Evolutionary conservation across 53 echinoderm and acorn worm species (phyloP).

Genomic region (Astropecten irregularis): DNA sequence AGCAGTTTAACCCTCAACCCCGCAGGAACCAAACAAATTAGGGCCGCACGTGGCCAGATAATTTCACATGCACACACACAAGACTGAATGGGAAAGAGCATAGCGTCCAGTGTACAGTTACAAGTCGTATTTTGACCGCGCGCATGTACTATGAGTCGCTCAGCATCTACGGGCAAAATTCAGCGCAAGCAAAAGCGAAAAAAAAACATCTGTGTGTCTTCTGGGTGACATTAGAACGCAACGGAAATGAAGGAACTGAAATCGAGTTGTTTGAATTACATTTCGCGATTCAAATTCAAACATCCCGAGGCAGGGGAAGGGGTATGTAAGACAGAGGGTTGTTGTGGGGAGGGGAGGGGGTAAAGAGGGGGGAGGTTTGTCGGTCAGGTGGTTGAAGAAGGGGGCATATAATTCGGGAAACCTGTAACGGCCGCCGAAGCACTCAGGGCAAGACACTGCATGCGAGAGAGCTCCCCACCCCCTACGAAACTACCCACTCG

Average conservation of each 20-base stretch:
- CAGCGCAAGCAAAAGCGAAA: constrained; percentile 46
- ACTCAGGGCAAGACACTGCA: not conserved
- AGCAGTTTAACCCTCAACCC: too few relatives aligned
- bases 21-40: too few relatives aligned
- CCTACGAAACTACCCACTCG: not conserved
- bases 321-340: too few relatives aligned
- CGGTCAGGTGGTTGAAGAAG: too few relatives aligned
- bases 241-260: constrained; percentile 40
- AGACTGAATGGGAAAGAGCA: too few relatives aligned
- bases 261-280: constrained; percentile 36
- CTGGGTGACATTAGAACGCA: constrained; percentile 25
- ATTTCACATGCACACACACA: too few relatives aligned
- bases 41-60: too few relatives aligned
- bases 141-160: too few relatives aligned
- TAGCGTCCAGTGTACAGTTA: too few relatives aligned
- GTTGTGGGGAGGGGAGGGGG: not conserved
- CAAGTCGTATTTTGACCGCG: too few relatives aligned
- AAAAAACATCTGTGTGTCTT: constrained; percentile 42
- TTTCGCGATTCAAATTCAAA: constrained; percentile 53
- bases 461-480: not conserved
- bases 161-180: too few relatives aligned
- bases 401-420: not conserved
- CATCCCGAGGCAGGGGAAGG: constrained; percentile 16
- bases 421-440: not conserved
- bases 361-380: not conserved